Base-by-base conservation (phyloP, 2,113 vertebrate genomes). In the Gymnogyps californianus region DNA sequence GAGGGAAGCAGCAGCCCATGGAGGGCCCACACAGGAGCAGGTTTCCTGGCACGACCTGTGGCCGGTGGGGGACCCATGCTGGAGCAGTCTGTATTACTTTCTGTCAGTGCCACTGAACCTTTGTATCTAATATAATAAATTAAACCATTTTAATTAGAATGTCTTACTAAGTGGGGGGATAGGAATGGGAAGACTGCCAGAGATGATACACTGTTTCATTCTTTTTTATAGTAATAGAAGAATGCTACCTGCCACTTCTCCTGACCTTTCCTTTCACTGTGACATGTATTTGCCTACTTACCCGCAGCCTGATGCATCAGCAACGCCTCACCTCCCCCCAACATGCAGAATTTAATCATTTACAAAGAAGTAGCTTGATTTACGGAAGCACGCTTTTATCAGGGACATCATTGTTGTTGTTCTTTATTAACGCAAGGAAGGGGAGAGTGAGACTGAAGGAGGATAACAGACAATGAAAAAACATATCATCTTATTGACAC, bases 61-160 rank as follows among this genome's bases (percentile, higher is more conserved):
- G 10, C 21, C 32, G 2, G 1, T 31, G 10, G 10, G 20, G 29
- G 5, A 40, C 25, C 29, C 16, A 7, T 1, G 1, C 8, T 40
- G 24, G 10, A 70, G 29, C 25, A 32, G 17, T 22, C 11, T 55
- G 19, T 66, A 16, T 36, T 52, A 11, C 8, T 10, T 64, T 34
- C 16, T 51, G 31, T 51, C 32, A 16, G 20, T 38, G 21, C 14
- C 42, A 38, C 19, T 12, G 9, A 79, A 72, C 34, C 29, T 47
- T 42, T 31, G 9, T 58, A 49, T 52, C 34, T 32, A 54, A 65
- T 16, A 40, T 17, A 47, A 9, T 49, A 44, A 52, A 61, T 52
- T 11, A 54, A 54, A 62, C 29, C 13, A 34, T 42, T 81, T 76
- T 69, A 70, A 36, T 58, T 46, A 51, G 16, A 58, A 36, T 31